Percentiles rank a stretch among this genome's conserved stretches.
Conservation (phyloP, 2,113 vertebrate species). For the Camelus dromedarius region DNA sequence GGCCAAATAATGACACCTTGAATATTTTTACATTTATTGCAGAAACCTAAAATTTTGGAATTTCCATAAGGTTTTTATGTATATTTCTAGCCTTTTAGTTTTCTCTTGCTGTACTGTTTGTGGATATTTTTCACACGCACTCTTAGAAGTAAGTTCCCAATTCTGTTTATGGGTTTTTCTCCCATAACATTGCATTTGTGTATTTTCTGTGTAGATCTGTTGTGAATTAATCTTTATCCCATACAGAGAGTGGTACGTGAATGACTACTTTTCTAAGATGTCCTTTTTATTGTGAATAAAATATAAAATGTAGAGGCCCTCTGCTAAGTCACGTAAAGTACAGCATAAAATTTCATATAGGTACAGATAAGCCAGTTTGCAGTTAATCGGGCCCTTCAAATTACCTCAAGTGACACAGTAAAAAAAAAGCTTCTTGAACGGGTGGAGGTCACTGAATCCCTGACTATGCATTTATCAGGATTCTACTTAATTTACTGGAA, state of each 20-base stretch:
- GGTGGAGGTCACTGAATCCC: slow-evolving; percentile 84
- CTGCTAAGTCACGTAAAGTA: not conserved
- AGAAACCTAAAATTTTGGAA: slow-evolving; percentile 68
- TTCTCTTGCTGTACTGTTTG: slow-evolving; percentile 56
- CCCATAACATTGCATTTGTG: slow-evolving; percentile 69
- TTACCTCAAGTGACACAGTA: slow-evolving; percentile 88
- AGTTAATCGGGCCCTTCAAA: slow-evolving; percentile 71
- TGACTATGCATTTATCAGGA: slow-evolving; percentile 87
- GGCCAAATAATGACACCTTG: slow-evolving; percentile 70
- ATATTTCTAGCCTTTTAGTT: slow-evolving; percentile 66
- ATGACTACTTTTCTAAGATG: slow-evolving; percentile 64
- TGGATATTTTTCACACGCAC: slow-evolving; percentile 45
- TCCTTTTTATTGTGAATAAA: slow-evolving; percentile 58
- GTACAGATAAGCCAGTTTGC: slow-evolving; percentile 74
- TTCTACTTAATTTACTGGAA: slow-evolving; percentile 84
- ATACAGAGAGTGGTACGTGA: not conserved
- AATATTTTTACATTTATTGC: slow-evolving; percentile 77
- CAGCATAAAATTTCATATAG: not conserved
- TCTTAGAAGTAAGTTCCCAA: slow-evolving; percentile 63
- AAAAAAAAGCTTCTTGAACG: slow-evolving; percentile 80
- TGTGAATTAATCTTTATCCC: slow-evolving; percentile 80
- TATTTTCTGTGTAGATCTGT: slow-evolving; percentile 64
- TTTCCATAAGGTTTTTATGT: slow-evolving; percentile 68
- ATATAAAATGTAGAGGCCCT: slow-evolving; percentile 43
- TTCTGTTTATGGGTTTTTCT: slow-evolving; percentile 47